Percentiles rank a stretch among this genome's conserved stretches.
Conservation (phyloP, 2,113 vertebrate genomes). For the Bombycilla garrulus region DNA sequence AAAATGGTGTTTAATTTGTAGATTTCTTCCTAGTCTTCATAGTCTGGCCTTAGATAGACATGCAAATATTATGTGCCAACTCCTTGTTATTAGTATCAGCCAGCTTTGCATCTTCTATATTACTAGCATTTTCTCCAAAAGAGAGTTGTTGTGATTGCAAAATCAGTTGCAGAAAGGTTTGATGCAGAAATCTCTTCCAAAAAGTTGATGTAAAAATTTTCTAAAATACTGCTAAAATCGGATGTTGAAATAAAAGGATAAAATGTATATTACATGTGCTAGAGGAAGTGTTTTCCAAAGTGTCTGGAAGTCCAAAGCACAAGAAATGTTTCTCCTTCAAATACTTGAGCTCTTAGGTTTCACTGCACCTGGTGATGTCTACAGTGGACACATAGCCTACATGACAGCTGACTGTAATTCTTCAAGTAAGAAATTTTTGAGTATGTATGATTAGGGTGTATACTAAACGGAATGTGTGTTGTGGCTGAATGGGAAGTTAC, state of each 20-base stretch:
- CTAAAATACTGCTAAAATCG: not conserved
- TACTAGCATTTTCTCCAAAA: not conserved
- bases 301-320: not conserved
- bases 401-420: not conserved
- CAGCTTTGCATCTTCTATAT: not conserved
- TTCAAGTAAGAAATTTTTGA: not conserved
- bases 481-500: not conserved
- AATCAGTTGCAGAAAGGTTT: not conserved
- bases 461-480: not conserved
- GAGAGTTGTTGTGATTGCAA: not conserved
- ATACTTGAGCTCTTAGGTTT: not conserved
- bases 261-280: not conserved
- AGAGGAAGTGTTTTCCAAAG: not conserved
- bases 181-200: not conserved
- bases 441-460: not conserved
- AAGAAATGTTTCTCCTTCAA: not conserved
- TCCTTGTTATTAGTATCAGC: not conserved
- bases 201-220: not conserved
- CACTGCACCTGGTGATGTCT: not conserved
- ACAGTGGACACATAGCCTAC: no score
- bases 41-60: not conserved
- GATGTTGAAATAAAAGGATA: not conserved
- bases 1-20: not conserved
- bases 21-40: not conserved
- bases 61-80: not conserved